Evolutionary conservation across 2,888 invertebrate genomes (phyloP), one percentile per base, ranked within the genome.

Genomic region (Pinctada fucata): DNA sequence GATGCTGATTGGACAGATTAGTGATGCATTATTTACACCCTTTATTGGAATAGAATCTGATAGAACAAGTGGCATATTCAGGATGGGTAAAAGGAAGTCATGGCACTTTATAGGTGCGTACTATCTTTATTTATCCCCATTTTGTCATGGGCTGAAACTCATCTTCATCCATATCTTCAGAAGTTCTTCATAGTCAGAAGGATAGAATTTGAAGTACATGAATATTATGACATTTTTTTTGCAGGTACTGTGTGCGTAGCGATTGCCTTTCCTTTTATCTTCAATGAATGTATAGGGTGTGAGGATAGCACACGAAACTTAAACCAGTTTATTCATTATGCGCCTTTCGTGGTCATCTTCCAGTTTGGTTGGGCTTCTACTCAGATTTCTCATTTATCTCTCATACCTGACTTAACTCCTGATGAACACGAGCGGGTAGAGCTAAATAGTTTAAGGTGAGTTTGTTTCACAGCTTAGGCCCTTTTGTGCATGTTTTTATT

Each of bases 291-390:
- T 90, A 93, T 96, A 81, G 94, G 94, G 72, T 96, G 96, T 90
- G 72, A 71, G 1, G 48, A 76, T 5, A 68, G 85, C 10, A 95
- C 47, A 95, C 96, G 92, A 93, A 96, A 90, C 79, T 90, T 88
- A 86, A 89, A 91, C 2, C 89, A 92, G 83, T 92, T 94, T 72
- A 83, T 93, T 2, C 94, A 93, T 87, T 94, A 93, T 83, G 89
- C 92, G 2, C 93, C 94, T 49, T 92, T 94, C 82, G 93, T 94
- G 13, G 90, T 94, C 83, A 95, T 93, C n/a, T 93, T 97, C 90
- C 97, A 97, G 94, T 96, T 97, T 93, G 97, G 97, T 16, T 97
- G 97, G 97, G 97, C 97, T 3, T 93, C 96, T 0, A 96, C 96
- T 0, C 97, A 97, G 93, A 97, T 98, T 88, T 97, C 97, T 47